Evolutionary conservation across 2,113 vertebrate genomes (phyloP).

Genomic region (Brachionichthys hirsutus): DNA sequence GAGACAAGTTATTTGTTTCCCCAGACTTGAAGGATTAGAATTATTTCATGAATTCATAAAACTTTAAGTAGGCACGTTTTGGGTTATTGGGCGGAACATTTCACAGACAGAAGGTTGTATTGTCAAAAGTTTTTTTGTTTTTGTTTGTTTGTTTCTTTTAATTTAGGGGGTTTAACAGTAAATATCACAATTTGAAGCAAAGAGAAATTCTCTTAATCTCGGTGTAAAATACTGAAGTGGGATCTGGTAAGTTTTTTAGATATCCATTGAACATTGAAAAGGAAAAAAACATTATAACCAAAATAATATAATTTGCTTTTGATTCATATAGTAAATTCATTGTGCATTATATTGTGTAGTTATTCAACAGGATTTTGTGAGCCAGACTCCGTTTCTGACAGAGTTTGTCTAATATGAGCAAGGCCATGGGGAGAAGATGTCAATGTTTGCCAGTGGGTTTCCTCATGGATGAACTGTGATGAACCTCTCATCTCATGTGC

Average conservation of each 20-base stretch:
- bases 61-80: constrained; percentile 24
- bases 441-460: constrained; percentile 77
- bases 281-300: constrained; percentile 12
- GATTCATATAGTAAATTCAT: constrained; percentile 69
- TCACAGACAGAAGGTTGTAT: not conserved
- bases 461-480: constrained; percentile 65
- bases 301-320: constrained; percentile 64
- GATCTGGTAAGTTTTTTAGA: too few species aligned
- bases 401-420: constrained; percentile 73
- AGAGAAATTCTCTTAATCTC: too few species aligned
- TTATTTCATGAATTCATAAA: not conserved
- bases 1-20: constrained; percentile 11
- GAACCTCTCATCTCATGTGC: constrained; percentile 67
- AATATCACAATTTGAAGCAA: too few species aligned
- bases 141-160: too few species aligned
- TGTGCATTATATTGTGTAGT: constrained; percentile 67
- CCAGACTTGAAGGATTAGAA: constrained; percentile 72
- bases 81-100: constrained; percentile 52
- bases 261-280: too few species aligned
- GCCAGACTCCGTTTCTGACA: constrained; percentile 63
- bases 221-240: too few species aligned
- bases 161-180: too few species aligned
- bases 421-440: constrained; percentile 67
- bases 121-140: not conserved
- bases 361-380: constrained; percentile 60